Evolutionary conservation across 2,888 invertebrate genomes (phyloP).

Genomic region (Tyria jacobaeae): DNA sequence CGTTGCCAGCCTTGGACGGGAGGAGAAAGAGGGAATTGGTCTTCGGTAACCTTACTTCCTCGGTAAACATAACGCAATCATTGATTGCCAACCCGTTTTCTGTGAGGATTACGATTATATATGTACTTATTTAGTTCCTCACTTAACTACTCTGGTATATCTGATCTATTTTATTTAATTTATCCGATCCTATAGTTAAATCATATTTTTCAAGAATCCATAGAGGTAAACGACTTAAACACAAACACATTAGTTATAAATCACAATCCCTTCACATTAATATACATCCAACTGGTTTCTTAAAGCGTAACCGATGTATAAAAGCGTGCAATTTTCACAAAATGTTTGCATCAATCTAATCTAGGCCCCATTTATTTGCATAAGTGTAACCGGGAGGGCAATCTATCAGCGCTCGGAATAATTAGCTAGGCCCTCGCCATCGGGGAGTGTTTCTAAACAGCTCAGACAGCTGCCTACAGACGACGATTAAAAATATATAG

Average conservation of each 20-base stretch:
- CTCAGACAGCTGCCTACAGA: slow-evolving; percentile 62
- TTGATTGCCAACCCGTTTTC: no score
- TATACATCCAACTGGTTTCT: slow-evolving; percentile 10
- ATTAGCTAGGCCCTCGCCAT: slow-evolving; percentile 62
- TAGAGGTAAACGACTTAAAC: not conserved
- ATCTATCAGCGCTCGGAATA: slow-evolving; percentile 66
- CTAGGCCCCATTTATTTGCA: slow-evolving; percentile 45
- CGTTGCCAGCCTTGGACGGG: no score
- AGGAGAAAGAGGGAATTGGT: no score
- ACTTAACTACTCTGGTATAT: no score
- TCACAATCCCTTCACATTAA: slow-evolving; percentile 13
- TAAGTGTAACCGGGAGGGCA: slow-evolving; percentile 51
- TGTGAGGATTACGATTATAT: no score
- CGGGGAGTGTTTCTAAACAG: slow-evolving; percentile 55
- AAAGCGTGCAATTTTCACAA: slow-evolving; percentile 31
- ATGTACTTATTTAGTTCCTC: no score
- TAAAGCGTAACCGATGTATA: slow-evolving; percentile 39
- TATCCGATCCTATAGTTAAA: not conserved
- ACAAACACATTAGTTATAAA: slow-evolving; percentile 9
- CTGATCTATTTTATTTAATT: no score
- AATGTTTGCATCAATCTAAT: slow-evolving; percentile 47
- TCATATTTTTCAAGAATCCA: no score
- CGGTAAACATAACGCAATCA: no score
- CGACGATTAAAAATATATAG: slow-evolving; percentile 60
- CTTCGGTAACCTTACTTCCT: no score